Base-by-base conservation (phyloP, 2,888 invertebrate genomes). In the Drosophila yooni region DNA sequence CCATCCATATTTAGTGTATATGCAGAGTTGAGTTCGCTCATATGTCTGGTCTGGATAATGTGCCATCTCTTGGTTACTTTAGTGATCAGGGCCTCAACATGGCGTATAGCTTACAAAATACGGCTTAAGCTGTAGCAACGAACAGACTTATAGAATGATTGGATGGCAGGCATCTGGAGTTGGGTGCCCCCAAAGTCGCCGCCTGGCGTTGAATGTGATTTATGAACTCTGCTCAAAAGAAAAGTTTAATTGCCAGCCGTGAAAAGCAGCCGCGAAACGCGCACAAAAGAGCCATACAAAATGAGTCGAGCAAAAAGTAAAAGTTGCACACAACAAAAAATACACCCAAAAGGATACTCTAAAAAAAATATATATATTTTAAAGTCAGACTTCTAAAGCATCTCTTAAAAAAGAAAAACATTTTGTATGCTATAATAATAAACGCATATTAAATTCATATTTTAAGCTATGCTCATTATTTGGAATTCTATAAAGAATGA, bases 241-340 rank as follows among this genome's bases (percentile, higher is more conserved):
- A 86, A 91, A 89, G 91, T 88, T 88, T 88, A 88, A 89, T 88
- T 89, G 90, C 88, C 91, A 89, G 83, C 82, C 88, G 90, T 79
- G 89, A 81, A 89, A 88, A 89, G 77, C 88, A 88, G 82, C 76
- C 75, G 59, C 31, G 34, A 70, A 74, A n/a, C 72, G 68, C 62
- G 65, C 68, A 78, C 81, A 81, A 77, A 72, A 56, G 68, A 56
- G 11, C 50, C 63, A 43, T 60, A 68, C 38, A 64, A 71, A 74
- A 71, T 65, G 53, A 25, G 74, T 81, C 64, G 51, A 66, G 54
- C 46, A 66, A 64, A 68, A 84, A 65, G 56, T 54, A 57, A 70
- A 74, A 75, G 59, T 46, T 36, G 11, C 8, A 0, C 13, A 6
- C 29, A 29, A 43, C 6, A 2, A 18, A 29, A 31, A 31, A 58